These are phyloP conservation scores for Nesogale talazaci DNA, from an alignment of 2,113 vertebrate species.

Conservation along the genomic window DNA sequence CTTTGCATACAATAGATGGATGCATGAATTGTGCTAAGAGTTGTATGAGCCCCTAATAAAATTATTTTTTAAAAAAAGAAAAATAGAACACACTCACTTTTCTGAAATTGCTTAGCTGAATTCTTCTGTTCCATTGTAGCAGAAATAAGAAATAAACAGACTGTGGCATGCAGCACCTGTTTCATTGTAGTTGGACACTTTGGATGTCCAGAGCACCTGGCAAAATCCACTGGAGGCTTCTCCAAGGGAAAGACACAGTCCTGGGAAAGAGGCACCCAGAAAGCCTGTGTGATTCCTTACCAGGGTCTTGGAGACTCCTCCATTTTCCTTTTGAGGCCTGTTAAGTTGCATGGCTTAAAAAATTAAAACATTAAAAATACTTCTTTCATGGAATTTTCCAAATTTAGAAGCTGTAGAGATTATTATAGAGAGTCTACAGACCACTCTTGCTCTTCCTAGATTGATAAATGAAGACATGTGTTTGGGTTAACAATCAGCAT, in stretches of 20 bases:
- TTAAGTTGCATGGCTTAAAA: neutral
- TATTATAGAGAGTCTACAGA: neutral
- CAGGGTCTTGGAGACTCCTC: neutral
- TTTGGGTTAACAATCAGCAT: neutral
- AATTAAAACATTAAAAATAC: neutral
- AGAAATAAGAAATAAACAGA: neutral
- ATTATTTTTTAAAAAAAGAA: too few species aligned
- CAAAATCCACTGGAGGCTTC: neutral
- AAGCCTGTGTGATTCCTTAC: too few species aligned
- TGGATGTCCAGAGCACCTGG: neutral
- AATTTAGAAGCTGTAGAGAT: neutral
- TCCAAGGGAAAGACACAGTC: accelerated
- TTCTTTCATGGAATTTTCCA: neutral
- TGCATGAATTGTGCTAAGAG: too few species aligned
- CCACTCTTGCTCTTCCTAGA: neutral
- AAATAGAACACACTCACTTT: neutral
- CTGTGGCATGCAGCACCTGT: neutral
- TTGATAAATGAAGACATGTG: neutral
- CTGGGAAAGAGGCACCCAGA: accelerated
- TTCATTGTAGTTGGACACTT: neutral
- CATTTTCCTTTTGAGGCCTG: neutral
- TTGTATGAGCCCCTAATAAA: too few species aligned
- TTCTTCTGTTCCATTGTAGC: neutral
- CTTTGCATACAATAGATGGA: too few species aligned
- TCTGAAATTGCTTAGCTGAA: neutral